Percentiles rank a stretch among this genome's conserved stretches.
Conservation (phyloP, 2,113 vertebrate species). For the Numida meleagris region DNA sequence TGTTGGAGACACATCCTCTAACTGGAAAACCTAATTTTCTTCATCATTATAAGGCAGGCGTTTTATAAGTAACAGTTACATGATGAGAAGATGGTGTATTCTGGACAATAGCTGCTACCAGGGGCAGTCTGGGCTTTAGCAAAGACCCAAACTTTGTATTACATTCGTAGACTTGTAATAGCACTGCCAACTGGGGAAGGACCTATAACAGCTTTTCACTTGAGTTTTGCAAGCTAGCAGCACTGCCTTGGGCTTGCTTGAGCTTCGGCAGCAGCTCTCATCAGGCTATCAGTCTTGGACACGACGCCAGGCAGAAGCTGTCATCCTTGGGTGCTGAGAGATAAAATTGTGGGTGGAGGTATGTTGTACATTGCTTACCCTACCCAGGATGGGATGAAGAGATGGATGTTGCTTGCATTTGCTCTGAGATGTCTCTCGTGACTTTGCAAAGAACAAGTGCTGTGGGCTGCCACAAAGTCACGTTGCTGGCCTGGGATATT, state of each 20-base stretch:
- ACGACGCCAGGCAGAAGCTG: neutral
- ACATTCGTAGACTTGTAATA: neutral
- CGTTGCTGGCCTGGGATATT: neutral
- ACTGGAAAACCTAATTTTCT: neutral
- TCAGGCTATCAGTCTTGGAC: accelerated
- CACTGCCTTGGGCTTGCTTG: neutral
- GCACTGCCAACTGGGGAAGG: neutral
- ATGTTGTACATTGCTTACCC: neutral
- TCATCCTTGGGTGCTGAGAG: neutral
- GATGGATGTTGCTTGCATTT: neutral
- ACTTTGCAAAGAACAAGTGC: neutral
- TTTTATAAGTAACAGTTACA: neutral
- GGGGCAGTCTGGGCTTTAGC: neutral
- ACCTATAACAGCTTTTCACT: neutral
- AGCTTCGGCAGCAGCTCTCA: neutral
- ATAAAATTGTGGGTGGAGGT: neutral
- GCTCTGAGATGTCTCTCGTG: neutral
- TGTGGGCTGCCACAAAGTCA: neutral
- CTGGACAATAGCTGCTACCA: neutral
- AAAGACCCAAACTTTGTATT: neutral
- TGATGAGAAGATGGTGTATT: accelerated
- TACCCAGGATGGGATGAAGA: neutral
- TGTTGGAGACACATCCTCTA: neutral
- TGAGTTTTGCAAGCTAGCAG: neutral
- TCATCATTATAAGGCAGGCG: neutral